A percentile compares a stretch with the other conserved stretches of the same genome.
Conservation (phyloP, 2,797 vertebrate species). For the Mormyrus hasselquistii region DNA sequence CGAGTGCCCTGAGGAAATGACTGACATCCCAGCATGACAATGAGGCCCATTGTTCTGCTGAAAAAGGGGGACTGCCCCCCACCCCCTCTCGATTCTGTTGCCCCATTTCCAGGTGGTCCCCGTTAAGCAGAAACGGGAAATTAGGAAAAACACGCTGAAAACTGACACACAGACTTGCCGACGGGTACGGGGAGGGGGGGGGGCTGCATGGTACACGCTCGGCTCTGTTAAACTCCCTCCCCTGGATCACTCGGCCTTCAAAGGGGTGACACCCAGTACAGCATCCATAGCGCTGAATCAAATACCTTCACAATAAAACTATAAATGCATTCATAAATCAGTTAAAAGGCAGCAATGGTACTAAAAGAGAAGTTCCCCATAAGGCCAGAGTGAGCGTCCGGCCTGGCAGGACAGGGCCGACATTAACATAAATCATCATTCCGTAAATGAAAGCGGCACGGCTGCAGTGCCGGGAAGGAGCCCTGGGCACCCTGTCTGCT, state of each 20-base stretch:
- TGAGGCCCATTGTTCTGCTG: conserved; percentile 43
- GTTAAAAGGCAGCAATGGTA: not conserved
- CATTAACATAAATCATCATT: not conserved
- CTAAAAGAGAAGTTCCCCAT: not conserved
- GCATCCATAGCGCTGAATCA: not conserved
- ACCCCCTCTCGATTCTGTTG: conserved; percentile 35
- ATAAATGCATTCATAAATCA: not conserved
- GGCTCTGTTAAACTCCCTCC: not conserved
- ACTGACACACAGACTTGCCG: conserved; percentile 30
- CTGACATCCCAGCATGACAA: conserved; percentile 49
- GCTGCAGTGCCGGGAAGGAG: not conserved
- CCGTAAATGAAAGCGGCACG: not conserved
- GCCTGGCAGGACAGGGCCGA: not conserved
- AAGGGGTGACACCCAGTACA: not conserved
- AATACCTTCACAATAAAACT: not conserved
- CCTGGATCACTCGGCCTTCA: not conserved
- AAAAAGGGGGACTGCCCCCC: conserved; percentile 29
- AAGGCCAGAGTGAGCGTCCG: not conserved
- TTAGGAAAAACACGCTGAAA: conserved; percentile 38
- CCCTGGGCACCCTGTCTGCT: not conserved
- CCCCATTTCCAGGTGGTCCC: conserved; percentile 43
- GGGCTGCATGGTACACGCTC: conserved; percentile 13
- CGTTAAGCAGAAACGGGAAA: conserved; percentile 23
- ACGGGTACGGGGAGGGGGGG: conserved; percentile 16
- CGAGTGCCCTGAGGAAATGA: conserved; percentile 28